Percentiles rank a stretch among this genome's conserved stretches.
Evolutionary conservation across 2,888 invertebrate genomes (phyloP).

Genomic region (Cephus nigrinus): DNA sequence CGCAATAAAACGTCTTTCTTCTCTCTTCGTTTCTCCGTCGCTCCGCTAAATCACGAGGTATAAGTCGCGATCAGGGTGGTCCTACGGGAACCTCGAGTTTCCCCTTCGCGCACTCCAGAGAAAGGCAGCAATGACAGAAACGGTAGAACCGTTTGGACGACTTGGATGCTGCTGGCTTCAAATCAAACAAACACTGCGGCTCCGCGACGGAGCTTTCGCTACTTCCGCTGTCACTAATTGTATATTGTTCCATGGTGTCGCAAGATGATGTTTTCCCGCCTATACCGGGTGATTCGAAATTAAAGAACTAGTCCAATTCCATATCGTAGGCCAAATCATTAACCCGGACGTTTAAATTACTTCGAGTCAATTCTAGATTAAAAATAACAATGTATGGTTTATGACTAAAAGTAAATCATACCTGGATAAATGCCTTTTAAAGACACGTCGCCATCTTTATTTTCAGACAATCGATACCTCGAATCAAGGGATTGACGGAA

Average conservation of each 20-base stretch:
- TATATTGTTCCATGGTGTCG: constrained; percentile 29
- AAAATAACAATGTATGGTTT: too few relatives aligned
- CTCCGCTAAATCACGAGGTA: constrained; percentile 31
- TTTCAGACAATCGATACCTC: neutral
- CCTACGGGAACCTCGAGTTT: constrained; percentile 26
- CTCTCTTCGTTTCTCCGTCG: constrained; percentile 19
- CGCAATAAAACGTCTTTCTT: constrained; percentile 27
- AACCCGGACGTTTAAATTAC: neutral
- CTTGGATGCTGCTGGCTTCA: constrained; percentile 6
- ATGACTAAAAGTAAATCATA: too few relatives aligned
- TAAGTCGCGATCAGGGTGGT: constrained; percentile 38
- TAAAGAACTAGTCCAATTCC: neutral
- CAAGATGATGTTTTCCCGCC: neutral
- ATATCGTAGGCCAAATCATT: neutral
- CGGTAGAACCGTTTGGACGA: constrained; percentile 11
- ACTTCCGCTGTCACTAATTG: constrained; percentile 29
- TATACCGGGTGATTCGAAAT: neutral
- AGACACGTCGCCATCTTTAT: neutral
- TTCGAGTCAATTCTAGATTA: neutral
- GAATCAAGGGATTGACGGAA: neutral
- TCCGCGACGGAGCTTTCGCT: constrained; percentile 22
- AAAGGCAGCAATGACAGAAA: constrained; percentile 17
- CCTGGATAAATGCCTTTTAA: neutral
- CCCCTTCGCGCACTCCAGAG: constrained; percentile 13
- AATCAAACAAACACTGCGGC: constrained; percentile 22